phyloP scores from a whole-genome alignment of 2,888 invertebrate species.

The Euclidia mi region DNA sequence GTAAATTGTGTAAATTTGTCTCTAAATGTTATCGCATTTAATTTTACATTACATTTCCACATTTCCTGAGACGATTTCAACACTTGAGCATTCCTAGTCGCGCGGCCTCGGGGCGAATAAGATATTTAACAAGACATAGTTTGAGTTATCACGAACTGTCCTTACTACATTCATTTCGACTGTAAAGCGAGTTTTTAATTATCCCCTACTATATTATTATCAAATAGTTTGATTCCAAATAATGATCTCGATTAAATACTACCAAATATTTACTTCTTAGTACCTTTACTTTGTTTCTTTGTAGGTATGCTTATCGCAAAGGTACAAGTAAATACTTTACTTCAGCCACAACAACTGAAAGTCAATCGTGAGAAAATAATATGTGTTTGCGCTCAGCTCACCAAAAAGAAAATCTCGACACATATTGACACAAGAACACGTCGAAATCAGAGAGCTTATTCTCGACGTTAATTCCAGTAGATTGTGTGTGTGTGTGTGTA shows the following conservation, averaged over 20 bases:
- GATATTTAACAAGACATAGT: constrained; percentile 7
- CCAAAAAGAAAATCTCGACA: background rate
- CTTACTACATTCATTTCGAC: background rate
- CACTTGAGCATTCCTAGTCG: constrained; percentile 3
- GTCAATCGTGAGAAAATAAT: background rate
- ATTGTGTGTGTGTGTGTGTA: background rate
- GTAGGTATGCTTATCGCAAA: no score
- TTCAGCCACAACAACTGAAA: background rate
- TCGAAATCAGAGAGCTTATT: background rate
- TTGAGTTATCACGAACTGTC: background rate
- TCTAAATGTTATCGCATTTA: no score
- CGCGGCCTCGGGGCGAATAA: no score
- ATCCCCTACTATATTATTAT: no score
- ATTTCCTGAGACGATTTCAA: background rate
- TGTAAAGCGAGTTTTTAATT: no score
- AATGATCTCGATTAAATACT: no score
- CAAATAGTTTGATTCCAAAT: no score
- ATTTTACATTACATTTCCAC: background rate
- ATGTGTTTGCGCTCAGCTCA: background rate
- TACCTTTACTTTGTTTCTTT: no score
- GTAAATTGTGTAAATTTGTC: no score
- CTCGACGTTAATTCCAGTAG: background rate
- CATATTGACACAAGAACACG: background rate
- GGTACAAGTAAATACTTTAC: no score
- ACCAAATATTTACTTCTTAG: no score